Conservation (phyloP, 2,888 invertebrate genomes). For the Aspidiotus rigidus region DNA sequence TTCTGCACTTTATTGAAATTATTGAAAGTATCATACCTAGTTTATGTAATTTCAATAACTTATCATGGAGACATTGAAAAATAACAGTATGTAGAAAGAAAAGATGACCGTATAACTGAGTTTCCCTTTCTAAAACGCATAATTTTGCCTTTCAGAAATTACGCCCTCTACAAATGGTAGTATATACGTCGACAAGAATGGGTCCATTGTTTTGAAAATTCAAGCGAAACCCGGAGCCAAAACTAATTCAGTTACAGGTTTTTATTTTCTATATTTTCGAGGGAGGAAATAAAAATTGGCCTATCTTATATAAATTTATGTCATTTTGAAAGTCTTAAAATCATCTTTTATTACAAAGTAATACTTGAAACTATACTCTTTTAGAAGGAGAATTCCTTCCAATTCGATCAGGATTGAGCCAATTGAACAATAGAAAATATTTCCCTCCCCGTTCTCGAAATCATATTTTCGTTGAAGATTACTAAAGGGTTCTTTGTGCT, state of each 20-base stretch:
- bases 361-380: neutral
- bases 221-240: constrained; percentile 69
- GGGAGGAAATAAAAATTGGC: no score
- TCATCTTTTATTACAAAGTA: neutral
- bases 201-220: constrained; percentile 55
- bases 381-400: no score
- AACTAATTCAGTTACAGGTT: constrained; percentile 57
- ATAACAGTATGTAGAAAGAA: no score
- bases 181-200: constrained; percentile 46
- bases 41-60: no score
- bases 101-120: neutral
- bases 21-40: no score
- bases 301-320: neutral
- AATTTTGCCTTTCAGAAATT: neutral
- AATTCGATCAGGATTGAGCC: no score
- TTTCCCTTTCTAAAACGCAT: neutral
- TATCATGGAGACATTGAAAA: no score
- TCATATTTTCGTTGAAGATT: no score
- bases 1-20: no score
- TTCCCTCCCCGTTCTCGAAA: no score
- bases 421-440: no score
- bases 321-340: neutral
- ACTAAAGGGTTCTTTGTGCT: neutral
- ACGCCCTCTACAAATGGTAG: neutral
- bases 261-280: no score